phyloP scores from a whole-genome alignment of 2,113 vertebrate species.

The Ahaetulla prasina region DNA sequence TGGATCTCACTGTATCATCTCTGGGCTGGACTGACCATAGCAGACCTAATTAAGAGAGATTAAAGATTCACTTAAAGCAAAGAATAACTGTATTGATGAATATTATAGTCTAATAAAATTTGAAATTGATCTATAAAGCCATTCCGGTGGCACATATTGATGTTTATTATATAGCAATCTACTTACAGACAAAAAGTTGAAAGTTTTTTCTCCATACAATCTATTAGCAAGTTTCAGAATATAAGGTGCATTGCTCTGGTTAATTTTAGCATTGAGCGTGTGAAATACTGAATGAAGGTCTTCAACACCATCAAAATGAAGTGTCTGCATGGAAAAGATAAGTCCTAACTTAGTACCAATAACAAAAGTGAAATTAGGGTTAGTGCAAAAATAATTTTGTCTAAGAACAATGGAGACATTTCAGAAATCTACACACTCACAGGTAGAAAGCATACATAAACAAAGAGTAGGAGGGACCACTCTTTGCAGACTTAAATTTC shows the following conservation, averaged over 20 bases:
- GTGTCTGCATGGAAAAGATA: conserved; percentile 61
- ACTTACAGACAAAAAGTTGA: conserved; percentile 77
- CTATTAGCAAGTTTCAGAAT: conserved; percentile 81
- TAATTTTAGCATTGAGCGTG: conserved; percentile 75
- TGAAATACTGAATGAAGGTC: conserved; percentile 77
- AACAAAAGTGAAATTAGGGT: background rate
- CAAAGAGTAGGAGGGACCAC: background rate
- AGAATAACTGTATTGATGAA: background rate
- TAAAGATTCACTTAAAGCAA: background rate
- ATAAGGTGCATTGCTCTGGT: conserved; percentile 71
- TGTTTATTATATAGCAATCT: background rate
- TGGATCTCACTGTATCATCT: background rate
- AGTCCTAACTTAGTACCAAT: too few relatives aligned
- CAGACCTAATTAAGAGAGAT: background rate
- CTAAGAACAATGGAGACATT: background rate
- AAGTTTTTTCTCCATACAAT: conserved; percentile 84
- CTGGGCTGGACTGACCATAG: background rate
- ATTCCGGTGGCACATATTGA: background rate
- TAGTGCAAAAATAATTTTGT: background rate
- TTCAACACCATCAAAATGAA: conserved; percentile 71
- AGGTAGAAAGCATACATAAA: background rate
- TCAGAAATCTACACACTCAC: background rate
- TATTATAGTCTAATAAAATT: background rate
- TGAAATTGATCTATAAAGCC: background rate
- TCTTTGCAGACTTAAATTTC: background rate